These are phyloP conservation scores for Cavia porcellus DNA, from an alignment of 2,113 vertebrate genomes.

Conservation along the genomic window DNA sequence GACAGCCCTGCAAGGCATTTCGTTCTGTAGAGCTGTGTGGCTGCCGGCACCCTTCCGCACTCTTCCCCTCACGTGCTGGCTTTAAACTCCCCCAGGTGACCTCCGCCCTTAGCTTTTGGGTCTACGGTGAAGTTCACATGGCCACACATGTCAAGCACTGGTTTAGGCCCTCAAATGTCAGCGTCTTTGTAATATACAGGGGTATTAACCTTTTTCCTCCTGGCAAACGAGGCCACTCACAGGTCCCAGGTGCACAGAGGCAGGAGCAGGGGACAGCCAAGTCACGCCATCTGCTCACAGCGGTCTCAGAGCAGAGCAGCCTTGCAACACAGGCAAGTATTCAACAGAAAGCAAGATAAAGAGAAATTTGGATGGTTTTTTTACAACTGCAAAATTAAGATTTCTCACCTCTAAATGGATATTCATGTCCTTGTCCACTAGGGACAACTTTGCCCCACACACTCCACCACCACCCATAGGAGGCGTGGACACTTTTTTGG, in stretches of 20 bases:
- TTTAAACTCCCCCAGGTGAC: neutral
- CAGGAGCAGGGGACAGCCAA: neutral
- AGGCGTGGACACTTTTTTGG: neutral
- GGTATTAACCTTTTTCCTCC: neutral
- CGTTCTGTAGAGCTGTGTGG: neutral
- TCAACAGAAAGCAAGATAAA: neutral
- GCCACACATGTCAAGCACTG: neutral
- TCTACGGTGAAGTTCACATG: neutral
- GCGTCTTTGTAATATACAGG: neutral
- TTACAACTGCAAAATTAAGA: constrained; percentile 14
- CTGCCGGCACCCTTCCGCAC: neutral
- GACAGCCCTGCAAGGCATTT: neutral
- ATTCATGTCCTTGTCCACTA: neutral
- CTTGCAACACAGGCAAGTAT: neutral
- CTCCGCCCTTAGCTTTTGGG: neutral
- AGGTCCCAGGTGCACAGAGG: neutral
- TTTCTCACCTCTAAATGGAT: neutral
- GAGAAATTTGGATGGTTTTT: neutral
- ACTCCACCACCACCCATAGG: neutral
- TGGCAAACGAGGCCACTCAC: neutral
- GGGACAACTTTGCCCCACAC: neutral
- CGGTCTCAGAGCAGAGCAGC: neutral
- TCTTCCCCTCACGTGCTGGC: neutral
- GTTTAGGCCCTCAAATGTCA: neutral
- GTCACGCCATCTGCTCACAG: accelerated